Conservation (phyloP, 1,140 invertebrate genomes). For the Teleogryllus occipitalis region DNA sequence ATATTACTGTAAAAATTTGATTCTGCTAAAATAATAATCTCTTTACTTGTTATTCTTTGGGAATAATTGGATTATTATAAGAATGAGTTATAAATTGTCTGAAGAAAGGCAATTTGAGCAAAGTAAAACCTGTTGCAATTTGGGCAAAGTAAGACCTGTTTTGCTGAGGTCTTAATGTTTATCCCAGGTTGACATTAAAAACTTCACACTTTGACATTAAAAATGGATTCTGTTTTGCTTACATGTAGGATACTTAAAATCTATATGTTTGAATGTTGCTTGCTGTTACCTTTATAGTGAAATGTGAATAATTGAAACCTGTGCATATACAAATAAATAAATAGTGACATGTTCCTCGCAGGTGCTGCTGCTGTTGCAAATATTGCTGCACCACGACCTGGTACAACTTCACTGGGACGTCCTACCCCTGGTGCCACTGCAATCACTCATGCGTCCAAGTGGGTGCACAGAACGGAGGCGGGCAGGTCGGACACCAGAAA, state of each 20-base stretch:
- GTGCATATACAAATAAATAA: neutral
- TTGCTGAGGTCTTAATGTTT: neutral
- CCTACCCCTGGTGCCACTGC: neutral
- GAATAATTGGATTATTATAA: too few relatives aligned
- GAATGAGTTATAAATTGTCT: too few relatives aligned
- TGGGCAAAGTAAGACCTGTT: too few relatives aligned
- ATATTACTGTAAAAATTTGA: too few relatives aligned
- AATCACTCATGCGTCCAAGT: neutral
- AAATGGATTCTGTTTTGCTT: too few relatives aligned
- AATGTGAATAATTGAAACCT: neutral
- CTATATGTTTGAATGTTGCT: neutral
- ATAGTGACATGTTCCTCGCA: neutral
- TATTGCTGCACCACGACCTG: neutral
- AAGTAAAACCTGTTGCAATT: too few relatives aligned
- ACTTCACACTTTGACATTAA: too few relatives aligned
- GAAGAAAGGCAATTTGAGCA: too few relatives aligned
- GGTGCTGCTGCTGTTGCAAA: neutral
- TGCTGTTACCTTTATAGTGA: neutral
- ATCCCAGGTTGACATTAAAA: neutral
- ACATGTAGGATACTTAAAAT: too few relatives aligned
- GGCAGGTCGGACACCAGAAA: neutral
- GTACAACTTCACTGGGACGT: neutral
- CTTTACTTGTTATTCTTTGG: too few relatives aligned
- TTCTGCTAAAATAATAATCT: too few relatives aligned
- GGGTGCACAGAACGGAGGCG: neutral